Conservation (phyloP, 2,113 vertebrate species). For the Mohoua ochrocephala region DNA sequence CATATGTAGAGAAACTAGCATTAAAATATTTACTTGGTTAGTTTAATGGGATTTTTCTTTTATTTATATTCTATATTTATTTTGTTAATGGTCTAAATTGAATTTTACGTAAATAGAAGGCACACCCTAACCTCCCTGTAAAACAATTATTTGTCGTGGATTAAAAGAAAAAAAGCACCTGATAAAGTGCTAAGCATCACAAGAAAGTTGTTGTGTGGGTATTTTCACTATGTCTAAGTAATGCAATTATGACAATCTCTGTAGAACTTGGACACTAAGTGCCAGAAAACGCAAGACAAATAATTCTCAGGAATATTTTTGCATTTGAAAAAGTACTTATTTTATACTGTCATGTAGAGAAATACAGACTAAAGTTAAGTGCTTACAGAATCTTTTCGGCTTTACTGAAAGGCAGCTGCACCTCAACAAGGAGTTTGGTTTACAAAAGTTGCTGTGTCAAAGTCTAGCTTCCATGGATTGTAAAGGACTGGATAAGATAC, state of each 20-base stretch:
- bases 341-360: background rate
- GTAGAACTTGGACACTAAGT: background rate
- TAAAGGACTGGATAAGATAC: background rate
- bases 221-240: background rate
- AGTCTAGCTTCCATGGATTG: background rate
- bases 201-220: background rate
- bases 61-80: background rate
- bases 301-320: background rate
- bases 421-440: background rate
- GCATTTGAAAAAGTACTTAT: background rate
- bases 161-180: background rate
- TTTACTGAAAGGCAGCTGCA: background rate
- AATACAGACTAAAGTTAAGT: background rate
- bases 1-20: background rate
- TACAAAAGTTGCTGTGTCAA: background rate
- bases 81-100: background rate
- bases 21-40: background rate
- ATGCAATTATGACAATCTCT: background rate
- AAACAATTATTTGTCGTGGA: background rate
- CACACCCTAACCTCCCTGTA: background rate
- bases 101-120: background rate
- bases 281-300: background rate
- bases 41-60: background rate
- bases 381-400: background rate
- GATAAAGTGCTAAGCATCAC: background rate